Percentiles rank a stretch among this genome's conserved stretches.
phyloP scores from a whole-genome alignment of 2,888 invertebrate genomes.

The Graphium colonna region DNA sequence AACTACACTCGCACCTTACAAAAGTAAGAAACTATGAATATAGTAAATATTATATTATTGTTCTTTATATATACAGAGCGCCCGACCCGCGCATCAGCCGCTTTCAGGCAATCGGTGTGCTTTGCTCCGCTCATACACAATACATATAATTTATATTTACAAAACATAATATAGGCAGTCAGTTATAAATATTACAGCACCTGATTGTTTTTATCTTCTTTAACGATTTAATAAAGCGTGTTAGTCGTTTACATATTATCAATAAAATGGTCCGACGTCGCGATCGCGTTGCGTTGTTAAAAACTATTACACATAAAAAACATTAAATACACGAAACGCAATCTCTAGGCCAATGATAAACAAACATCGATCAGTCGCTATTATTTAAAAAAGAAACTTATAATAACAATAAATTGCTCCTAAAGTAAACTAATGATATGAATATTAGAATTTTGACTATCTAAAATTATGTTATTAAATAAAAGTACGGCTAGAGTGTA shows the following conservation, averaged over 20 bases:
- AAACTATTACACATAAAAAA: constrained; percentile 34
- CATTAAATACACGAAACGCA: constrained; percentile 50
- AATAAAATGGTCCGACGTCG: constrained; percentile 43
- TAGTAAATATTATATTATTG: constrained; percentile 66
- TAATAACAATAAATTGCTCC: constrained; percentile 54
- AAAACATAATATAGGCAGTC: constrained; percentile 64
- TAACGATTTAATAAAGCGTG: constrained; percentile 64
- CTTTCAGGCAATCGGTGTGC: constrained; percentile 62
- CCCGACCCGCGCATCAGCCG: constrained; percentile 59
- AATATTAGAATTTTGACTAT: constrained; percentile 76
- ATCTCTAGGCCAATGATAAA: constrained; percentile 55
- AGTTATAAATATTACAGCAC: constrained; percentile 55
- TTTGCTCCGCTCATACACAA: constrained; percentile 48
- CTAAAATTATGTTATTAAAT: constrained; percentile 57
- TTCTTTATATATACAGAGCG: constrained; percentile 73
- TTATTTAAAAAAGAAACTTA: constrained; percentile 47
- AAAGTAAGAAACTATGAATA: constrained; percentile 73
- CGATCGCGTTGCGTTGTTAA: constrained; percentile 34
- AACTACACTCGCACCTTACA: constrained; percentile 66
- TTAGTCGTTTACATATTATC: constrained; percentile 44
- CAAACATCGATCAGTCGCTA: constrained; percentile 53
- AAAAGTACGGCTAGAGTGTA: constrained; percentile 44
- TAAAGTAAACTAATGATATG: constrained; percentile 80
- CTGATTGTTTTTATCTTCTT: constrained; percentile 41
- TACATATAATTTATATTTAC: constrained; percentile 70